Percentiles rank a stretch among this genome's conserved stretches.
Evolutionary conservation across 2,113 vertebrate genomes (phyloP).

Genomic region (Castor canadensis): DNA sequence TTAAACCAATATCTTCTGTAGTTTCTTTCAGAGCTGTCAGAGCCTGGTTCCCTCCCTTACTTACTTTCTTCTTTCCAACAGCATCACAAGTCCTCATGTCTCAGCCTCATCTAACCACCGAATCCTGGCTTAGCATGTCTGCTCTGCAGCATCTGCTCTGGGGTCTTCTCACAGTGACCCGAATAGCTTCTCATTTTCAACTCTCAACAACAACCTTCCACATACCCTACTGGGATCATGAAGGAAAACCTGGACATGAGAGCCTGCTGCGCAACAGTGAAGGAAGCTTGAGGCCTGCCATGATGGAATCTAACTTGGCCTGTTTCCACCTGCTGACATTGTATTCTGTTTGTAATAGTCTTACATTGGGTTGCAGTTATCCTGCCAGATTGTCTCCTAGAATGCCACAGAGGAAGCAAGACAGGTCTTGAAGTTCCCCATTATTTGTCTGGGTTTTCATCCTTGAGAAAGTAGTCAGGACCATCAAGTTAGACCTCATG

Average conservation of each 20-base stretch:
- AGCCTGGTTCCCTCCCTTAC: background rate
- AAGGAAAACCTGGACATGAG: background rate
- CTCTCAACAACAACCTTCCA: background rate
- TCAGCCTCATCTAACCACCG: background rate
- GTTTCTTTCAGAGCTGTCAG: background rate
- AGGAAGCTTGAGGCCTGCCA: background rate
- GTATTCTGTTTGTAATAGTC: background rate
- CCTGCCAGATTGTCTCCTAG: background rate
- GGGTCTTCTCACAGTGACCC: background rate
- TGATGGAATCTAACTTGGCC: background rate
- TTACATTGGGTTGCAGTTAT: background rate
- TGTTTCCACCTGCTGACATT: background rate
- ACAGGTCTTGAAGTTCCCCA: background rate
- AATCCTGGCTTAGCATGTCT: background rate
- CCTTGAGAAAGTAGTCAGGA: background rate
- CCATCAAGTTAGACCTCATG: background rate
- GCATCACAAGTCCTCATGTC: background rate
- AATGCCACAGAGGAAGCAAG: background rate
- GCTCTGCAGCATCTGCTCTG: background rate
- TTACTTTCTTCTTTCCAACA: constrained; percentile 57
- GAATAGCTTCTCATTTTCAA: background rate
- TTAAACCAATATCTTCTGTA: background rate
- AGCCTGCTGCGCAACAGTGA: background rate
- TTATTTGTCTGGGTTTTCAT: background rate
- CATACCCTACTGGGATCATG: background rate